These are phyloP conservation scores for Fregata magnificens DNA, from an alignment of 2,113 vertebrate species.

Conservation along the genomic window DNA sequence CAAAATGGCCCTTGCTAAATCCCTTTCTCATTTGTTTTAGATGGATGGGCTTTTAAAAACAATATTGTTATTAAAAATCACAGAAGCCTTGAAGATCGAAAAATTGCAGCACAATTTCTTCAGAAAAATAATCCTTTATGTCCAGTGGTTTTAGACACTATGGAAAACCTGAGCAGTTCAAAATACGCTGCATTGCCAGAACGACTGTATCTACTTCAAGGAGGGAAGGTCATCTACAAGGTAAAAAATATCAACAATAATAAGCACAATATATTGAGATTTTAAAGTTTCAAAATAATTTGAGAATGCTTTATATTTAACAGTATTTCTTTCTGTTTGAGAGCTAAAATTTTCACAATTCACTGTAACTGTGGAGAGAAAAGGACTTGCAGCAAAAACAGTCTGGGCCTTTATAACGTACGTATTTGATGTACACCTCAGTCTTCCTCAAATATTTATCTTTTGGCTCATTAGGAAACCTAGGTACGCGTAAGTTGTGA, in stretches of 20 bases:
- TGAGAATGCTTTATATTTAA: not conserved
- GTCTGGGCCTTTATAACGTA: not conserved
- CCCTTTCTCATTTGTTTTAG: constrained; percentile 57
- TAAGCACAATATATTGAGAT: not conserved
- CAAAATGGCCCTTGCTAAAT: not conserved
- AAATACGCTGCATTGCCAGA: constrained; percentile 88
- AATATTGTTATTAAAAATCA: constrained; percentile 87
- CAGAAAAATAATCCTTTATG: constrained; percentile 80
- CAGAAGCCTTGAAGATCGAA: constrained; percentile 82
- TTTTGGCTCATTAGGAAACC: not conserved
- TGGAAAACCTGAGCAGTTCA: constrained; percentile 78
- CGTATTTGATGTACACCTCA: not conserved
- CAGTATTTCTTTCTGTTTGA: not conserved
- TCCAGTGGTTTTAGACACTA: constrained; percentile 88
- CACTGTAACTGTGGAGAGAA: not conserved
- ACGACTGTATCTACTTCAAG: constrained; percentile 85
- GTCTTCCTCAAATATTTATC: constrained; percentile 36
- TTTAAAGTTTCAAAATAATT: not conserved
- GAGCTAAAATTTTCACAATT: not conserved
- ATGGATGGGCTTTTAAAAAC: constrained; percentile 91
- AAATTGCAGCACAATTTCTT: constrained; percentile 80
- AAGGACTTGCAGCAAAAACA: not conserved
- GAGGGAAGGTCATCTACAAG: constrained; percentile 87
- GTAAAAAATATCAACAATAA: constrained; percentile 50
- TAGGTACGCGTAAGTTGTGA: not conserved